Conservation (phyloP, 64 coral and sea anemone genomes). For the Dendrophyllia cribrosa region DNA sequence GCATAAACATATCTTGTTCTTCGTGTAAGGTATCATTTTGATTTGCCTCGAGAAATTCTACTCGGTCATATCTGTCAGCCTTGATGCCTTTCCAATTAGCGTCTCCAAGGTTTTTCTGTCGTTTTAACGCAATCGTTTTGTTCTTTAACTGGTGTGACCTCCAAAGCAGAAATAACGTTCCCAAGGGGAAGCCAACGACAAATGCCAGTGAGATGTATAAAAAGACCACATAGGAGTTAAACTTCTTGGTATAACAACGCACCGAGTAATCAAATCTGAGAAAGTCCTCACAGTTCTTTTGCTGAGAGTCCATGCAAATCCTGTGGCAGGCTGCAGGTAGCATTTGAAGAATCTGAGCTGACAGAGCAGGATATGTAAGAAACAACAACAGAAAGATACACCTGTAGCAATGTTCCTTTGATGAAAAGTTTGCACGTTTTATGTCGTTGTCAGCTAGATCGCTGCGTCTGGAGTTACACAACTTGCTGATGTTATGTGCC, state of each 20-base stretch:
- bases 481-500: no score
- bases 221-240: slow-evolving; percentile 34
- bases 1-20: not conserved
- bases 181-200: slow-evolving; percentile 38
- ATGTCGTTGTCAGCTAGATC: not conserved
- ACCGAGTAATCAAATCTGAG: slow-evolving; percentile 64
- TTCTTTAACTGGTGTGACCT: not conserved
- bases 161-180: slow-evolving; percentile 46
- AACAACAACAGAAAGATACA: slow-evolving; percentile 44
- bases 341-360: slow-evolving; percentile 30
- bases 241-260: slow-evolving; percentile 29
- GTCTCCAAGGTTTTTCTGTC: not conserved
- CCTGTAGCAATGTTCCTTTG: slow-evolving; percentile 39
- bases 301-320: slow-evolving; percentile 26
- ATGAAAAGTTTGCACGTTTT: not conserved
- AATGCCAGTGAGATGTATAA: not conserved
- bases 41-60: no score
- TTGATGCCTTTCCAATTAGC: not conserved
- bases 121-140: not conserved
- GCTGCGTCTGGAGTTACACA: no score
- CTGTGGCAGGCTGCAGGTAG: slow-evolving; percentile 50
- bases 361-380: slow-evolving; percentile 37
- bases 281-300: slow-evolving; percentile 18
- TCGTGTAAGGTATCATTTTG: not conserved
- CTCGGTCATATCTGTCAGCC: no score